Evolutionary conservation across 2,113 vertebrate genomes (phyloP).

Genomic region (Acanthochromis polyacanthus): DNA sequence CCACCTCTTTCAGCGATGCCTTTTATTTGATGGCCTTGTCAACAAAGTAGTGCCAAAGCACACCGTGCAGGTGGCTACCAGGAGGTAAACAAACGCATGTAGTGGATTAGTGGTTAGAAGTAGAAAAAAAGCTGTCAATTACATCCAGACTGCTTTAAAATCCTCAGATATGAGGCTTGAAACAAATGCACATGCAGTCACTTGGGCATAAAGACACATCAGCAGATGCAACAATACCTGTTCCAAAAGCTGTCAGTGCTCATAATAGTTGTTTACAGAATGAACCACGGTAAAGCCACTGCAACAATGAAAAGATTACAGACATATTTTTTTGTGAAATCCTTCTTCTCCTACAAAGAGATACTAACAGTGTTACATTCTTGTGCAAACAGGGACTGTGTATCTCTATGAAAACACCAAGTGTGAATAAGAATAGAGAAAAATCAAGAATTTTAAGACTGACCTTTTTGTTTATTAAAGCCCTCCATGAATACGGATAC

Average conservation of each 20-base stretch:
- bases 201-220: conserved; percentile 13
- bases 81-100: conserved; percentile 23
- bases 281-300: conserved; percentile 23
- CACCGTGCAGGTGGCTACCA: conserved; percentile 22
- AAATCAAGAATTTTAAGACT: conserved; percentile 39
- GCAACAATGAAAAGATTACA: conserved; percentile 39
- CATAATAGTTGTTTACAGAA: conserved; percentile 10
- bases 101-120: not conserved
- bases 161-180: not conserved
- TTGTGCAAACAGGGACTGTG: not conserved
- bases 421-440: not conserved
- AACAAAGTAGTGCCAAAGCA: conserved; percentile 42
- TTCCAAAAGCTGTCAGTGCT: conserved; percentile 30
- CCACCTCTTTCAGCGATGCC: conserved; percentile 29
- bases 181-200: conserved; percentile 3
- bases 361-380: not conserved
- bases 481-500: conserved; percentile 55
- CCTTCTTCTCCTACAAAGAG: not conserved
- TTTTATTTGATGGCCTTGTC: conserved; percentile 36
- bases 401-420: not conserved
- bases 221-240: conserved; percentile 36
- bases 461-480: conserved; percentile 89
- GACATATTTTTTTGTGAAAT: conserved; percentile 13
- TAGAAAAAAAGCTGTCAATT: not conserved
- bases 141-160: not conserved